A percentile compares a stretch with the other conserved stretches of the same genome.
Evolutionary conservation across 2,888 invertebrate genomes (phyloP).

Genomic region (Ophioninae sp.): DNA sequence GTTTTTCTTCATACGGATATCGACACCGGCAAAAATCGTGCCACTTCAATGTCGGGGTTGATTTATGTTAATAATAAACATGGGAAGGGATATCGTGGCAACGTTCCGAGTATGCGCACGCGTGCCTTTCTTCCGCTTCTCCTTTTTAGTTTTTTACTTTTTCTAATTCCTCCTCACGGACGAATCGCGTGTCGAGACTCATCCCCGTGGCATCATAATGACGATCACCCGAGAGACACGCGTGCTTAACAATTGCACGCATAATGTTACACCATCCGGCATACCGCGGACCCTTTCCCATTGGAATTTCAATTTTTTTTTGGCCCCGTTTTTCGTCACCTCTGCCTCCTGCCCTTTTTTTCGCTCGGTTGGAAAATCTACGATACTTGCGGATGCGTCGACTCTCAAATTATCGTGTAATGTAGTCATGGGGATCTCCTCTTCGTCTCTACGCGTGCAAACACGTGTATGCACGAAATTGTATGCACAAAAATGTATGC

Average conservation of each 20-base stretch:
- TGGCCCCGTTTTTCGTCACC: conserved; percentile 15
- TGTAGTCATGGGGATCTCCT: conserved; percentile 27
- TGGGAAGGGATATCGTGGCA: conserved; percentile 7
- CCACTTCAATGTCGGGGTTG: conserved; percentile 8
- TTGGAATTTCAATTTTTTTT: conserved; percentile 52
- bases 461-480: not conserved
- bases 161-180: conserved; percentile 48
- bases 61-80: conserved; percentile 61
- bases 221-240: conserved; percentile 53
- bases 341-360: not conserved
- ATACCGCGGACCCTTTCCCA: conserved; percentile 28
- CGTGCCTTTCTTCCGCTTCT: conserved; percentile 15
- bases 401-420: conserved; percentile 27
- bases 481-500: not conserved
- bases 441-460: not conserved
- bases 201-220: conserved; percentile 34
- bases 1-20: conserved; percentile 19
- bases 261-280: conserved; percentile 30
- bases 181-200: conserved; percentile 59
- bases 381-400: conserved; percentile 23
- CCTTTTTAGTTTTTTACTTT: conserved; percentile 35
- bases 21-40: conserved; percentile 32
- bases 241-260: conserved; percentile 56
- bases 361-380: not conserved
- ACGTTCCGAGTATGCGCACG: conserved; percentile 5